Conservation (phyloP, 2,888 invertebrate species). For the Lissocephala sabroskyi region DNA sequence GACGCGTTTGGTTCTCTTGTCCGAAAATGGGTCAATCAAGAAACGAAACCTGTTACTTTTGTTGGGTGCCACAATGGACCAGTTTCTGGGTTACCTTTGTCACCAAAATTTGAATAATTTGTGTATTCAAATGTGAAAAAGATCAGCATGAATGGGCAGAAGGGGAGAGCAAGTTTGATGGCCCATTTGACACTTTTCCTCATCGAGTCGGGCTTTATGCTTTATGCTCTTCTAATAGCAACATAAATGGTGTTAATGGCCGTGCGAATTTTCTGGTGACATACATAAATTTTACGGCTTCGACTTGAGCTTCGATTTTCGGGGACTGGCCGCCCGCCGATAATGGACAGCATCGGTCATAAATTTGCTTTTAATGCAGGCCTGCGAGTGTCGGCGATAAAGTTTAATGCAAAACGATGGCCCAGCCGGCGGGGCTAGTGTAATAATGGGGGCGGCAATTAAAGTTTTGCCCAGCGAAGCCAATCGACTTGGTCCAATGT, state of each 20-base stretch:
- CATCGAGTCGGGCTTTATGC: constrained; percentile 34
- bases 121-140: neutral
- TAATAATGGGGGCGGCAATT: constrained; percentile 42
- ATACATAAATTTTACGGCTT: constrained; percentile 35
- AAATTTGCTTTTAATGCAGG: constrained; percentile 30
- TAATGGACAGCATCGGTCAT: constrained; percentile 33
- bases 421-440: constrained; percentile 21
- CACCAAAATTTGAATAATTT: constrained; percentile 44
- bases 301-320: neutral
- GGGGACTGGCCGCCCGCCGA: constrained; percentile 13
- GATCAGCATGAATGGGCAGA: too few species aligned
- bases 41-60: constrained; percentile 42
- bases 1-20: too few species aligned
- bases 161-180: too few species aligned
- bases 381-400: constrained; percentile 22
- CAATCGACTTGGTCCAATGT: constrained; percentile 31
- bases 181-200: constrained; percentile 42
- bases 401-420: constrained; percentile 33
- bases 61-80: neutral
- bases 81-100: neutral
- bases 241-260: constrained; percentile 37
- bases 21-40: constrained; percentile 47
- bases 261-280: neutral
- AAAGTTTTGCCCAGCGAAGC: constrained; percentile 28
- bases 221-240: constrained; percentile 35